Percentiles rank a stretch among this genome's conserved stretches.
phyloP scores from a whole-genome alignment of 2,797 vertebrate species.

The Ara ararauna region DNA sequence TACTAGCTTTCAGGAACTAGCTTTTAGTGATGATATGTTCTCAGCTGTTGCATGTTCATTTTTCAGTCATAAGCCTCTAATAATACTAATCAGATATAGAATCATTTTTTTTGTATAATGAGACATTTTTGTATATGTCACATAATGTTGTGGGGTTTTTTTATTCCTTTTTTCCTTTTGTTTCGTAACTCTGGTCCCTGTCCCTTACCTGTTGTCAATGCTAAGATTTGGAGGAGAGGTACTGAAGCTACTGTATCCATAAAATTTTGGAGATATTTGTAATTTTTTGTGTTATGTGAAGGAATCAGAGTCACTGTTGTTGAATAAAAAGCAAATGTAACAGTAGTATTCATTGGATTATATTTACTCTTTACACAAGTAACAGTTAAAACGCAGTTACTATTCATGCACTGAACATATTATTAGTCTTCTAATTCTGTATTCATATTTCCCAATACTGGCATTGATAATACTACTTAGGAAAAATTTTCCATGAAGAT shows the following conservation, averaged over 20 bases:
- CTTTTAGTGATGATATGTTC: background rate
- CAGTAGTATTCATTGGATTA: background rate
- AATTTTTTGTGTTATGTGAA: background rate
- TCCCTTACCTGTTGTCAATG: background rate
- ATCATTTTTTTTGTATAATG: background rate
- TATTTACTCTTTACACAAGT: background rate
- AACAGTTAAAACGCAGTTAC: background rate
- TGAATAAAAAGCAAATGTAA: background rate
- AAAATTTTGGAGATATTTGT: background rate
- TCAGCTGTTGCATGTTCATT: background rate
- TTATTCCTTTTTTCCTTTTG: background rate
- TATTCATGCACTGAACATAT: background rate
- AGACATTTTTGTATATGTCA: background rate
- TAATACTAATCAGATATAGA: background rate
- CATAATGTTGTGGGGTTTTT: accelerated
- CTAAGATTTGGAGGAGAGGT: background rate
- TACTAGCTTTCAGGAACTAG: background rate
- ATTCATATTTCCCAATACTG: background rate
- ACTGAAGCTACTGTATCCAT: background rate
- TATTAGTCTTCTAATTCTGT: background rate
- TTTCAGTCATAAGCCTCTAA: conserved; percentile 19
- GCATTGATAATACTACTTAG: background rate
- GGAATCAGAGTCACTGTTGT: background rate
- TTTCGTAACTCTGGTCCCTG: background rate
- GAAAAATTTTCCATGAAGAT: background rate